These are phyloP conservation scores for Octodonta nipae DNA, from an alignment of 2,888 invertebrate genomes.

Conservation along the genomic window DNA sequence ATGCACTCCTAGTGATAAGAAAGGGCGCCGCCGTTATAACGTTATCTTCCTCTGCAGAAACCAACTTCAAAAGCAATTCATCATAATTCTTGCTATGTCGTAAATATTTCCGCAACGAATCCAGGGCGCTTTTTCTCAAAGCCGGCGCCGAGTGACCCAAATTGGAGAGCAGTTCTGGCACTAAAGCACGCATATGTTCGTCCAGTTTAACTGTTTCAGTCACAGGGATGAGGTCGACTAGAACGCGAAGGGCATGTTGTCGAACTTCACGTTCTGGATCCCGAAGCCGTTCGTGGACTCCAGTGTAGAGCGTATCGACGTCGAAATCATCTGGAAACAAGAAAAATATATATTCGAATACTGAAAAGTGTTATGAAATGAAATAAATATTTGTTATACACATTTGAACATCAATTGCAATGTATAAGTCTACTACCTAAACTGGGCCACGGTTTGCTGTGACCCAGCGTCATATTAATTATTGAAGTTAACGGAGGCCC, in stretches of 20 bases:
- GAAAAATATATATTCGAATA: background rate
- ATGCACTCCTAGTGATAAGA: background rate
- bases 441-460: no score
- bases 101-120: constrained; percentile 61
- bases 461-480: no score
- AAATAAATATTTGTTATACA: no score
- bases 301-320: constrained; percentile 12
- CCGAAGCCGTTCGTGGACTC: constrained; percentile 47
- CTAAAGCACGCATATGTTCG: constrained; percentile 47
- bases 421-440: no score
- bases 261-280: constrained; percentile 77
- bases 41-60: constrained; percentile 52
- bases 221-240: constrained; percentile 65
- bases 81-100: constrained; percentile 54
- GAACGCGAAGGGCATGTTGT: constrained; percentile 65
- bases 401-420: no score
- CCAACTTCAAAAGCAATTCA: constrained; percentile 49
- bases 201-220: constrained; percentile 52
- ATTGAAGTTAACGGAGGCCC: no score
- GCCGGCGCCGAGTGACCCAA: constrained; percentile 69
- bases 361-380: background rate
- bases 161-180: constrained; percentile 61
- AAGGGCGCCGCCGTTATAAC: constrained; percentile 35
- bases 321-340: constrained; percentile 22
- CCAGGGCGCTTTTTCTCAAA: constrained; percentile 65